A percentile compares a stretch with the other conserved stretches of the same genome.
Evolutionary conservation across 2,113 vertebrate genomes (phyloP).

Genomic region (Takifugu bimaculatus): DNA sequence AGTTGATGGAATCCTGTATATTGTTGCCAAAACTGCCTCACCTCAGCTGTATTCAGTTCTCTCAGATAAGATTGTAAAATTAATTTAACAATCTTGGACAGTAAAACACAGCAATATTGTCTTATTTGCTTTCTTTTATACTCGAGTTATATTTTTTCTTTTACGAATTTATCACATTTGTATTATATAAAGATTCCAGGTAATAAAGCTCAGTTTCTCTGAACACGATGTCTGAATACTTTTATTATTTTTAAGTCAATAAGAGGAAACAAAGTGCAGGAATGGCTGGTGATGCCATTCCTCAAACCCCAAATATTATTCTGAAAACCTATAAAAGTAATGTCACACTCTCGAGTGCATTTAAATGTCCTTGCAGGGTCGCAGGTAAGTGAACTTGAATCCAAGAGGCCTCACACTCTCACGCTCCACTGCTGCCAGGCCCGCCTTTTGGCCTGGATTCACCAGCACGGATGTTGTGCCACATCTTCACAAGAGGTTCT

Average conservation of each 20-base stretch:
- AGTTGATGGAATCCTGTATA: constrained; percentile 2
- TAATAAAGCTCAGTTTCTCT: constrained; percentile 12
- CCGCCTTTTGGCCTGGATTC: constrained; percentile 74
- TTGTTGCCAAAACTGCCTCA: constrained; percentile 8
- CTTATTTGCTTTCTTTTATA: not conserved
- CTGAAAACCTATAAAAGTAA: not conserved
- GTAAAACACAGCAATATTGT: not conserved
- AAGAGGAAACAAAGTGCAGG: not conserved
- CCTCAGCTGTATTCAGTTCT: not conserved
- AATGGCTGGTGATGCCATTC: too few species aligned
- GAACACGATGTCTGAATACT: not conserved
- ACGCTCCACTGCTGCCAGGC: constrained; percentile 18
- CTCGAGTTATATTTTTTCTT: not conserved
- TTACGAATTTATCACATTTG: not conserved
- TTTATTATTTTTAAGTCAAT: not conserved
- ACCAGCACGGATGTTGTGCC: constrained; percentile 80
- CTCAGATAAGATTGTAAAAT: not conserved
- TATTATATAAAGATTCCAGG: not conserved
- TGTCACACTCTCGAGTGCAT: not conserved
- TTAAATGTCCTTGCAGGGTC: constrained; percentile 30
- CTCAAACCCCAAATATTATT: too few species aligned
- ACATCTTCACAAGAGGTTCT: constrained; percentile 89
- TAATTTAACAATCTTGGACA: not conserved
- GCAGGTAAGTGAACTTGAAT: constrained; percentile 1
- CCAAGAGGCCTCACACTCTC: not conserved